Base-by-base conservation (phyloP, 2,888 invertebrate genomes). In the Andrena camellia region DNA sequence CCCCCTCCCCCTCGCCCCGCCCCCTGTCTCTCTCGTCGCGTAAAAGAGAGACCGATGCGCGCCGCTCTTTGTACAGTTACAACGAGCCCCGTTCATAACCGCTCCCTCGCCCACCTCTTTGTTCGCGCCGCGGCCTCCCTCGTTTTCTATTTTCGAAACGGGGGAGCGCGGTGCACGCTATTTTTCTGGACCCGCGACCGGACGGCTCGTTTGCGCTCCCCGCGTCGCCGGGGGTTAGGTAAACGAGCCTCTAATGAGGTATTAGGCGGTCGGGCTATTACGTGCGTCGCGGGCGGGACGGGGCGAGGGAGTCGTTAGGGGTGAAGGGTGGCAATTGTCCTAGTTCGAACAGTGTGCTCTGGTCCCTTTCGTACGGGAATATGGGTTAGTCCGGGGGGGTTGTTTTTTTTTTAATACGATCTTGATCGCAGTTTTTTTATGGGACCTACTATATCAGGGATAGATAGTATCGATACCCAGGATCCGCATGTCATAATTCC, bases 71-170 rank as follows among this genome's bases (percentile, higher is more conserved):
- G 52, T 75, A 79, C 78, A 72, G 71, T 78, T 54, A 57, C 73
- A 48, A 31, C 71, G 63, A 76, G 60, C 69, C 26, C 57, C 74
- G 81, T 80, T 77, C 77, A 81, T 81, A 68, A 76, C 73, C 70
- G 62, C 69, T 54, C 20, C 23, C 54, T 80, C 60, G 60, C 62
- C 78, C 62, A 68, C 59, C 72, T 78, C 71, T 73, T 76, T 78
- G 63, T 83, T 78, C 72, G 31, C 2, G 6, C 0, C 33, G 42
- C 20, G 20, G 13, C 33, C 70, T 60, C 72, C 26, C 57, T 13
- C 31, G 60, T 68, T 76, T 68, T 67, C 78, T 71, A 80, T 80
- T 80, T 71, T 42, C 50, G 52, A 50, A 50, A 52, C 33, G 4
- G 50, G 50, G 42, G 29, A 66, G 20, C 62, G 20, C 26, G 48